A percentile compares a stretch with the other conserved stretches of the same genome.
Evolutionary conservation across 1,140 invertebrate species (phyloP).

Genomic region (Diabrotica undecimpunctata): DNA sequence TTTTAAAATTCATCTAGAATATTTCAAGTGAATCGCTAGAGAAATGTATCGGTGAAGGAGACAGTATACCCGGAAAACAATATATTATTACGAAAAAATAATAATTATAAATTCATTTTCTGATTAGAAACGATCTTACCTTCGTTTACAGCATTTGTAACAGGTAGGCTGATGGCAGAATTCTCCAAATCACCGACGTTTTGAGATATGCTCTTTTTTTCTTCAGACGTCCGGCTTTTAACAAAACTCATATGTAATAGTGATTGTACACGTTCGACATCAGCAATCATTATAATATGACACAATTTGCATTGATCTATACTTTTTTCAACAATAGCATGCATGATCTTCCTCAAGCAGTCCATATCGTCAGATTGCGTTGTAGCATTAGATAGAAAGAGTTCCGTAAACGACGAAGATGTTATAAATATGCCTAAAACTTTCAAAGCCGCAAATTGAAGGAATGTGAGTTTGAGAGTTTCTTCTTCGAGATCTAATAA

Average conservation of each 20-base stretch:
- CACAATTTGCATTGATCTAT: slow-evolving; percentile 49
- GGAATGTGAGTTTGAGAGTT: slow-evolving; percentile 49
- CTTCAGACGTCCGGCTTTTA: slow-evolving; percentile 45
- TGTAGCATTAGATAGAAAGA: slow-evolving; percentile 50
- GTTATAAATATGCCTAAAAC: slow-evolving; percentile 46
- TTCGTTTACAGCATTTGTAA: not conserved
- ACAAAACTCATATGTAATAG: slow-evolving; percentile 54
- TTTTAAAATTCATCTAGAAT: no score
- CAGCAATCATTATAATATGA: slow-evolving; percentile 48
- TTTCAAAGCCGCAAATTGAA: slow-evolving; percentile 60
- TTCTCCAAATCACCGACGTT: not conserved
- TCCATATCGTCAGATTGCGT: slow-evolving; percentile 24
- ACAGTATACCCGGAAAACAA: no score
- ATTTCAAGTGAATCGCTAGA: no score
- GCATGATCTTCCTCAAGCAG: slow-evolving; percentile 39
- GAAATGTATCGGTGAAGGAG: no score
- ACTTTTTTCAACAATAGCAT: slow-evolving; percentile 49
- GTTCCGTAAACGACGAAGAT: slow-evolving; percentile 50
- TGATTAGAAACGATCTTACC: not conserved
- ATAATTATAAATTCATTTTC: no score
- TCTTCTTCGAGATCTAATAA: slow-evolving; percentile 48
- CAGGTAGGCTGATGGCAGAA: not conserved
- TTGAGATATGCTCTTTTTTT: slow-evolving; percentile 19
- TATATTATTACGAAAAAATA: no score
- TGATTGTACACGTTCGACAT: slow-evolving; percentile 56